A percentile compares a stretch with the other conserved stretches of the same genome.
Evolutionary conservation across 1,140 invertebrate species (phyloP).

Genomic region (Cotesia glomerata): DNA sequence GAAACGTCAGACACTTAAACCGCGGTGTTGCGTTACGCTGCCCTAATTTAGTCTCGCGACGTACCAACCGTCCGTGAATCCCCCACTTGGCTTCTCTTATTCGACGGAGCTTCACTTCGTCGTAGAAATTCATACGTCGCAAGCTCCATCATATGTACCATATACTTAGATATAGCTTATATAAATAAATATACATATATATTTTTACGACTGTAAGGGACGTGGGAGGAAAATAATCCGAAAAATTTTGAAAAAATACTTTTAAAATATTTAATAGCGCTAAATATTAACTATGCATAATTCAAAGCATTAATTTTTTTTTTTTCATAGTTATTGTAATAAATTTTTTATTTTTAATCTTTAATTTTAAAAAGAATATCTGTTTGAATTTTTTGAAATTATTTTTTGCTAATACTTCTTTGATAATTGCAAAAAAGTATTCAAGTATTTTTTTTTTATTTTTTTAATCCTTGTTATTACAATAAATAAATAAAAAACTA

Average conservation of each 20-base stretch:
- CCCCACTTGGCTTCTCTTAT: constrained; percentile 21
- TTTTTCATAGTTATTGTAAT: no score
- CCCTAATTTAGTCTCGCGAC: constrained; percentile 62
- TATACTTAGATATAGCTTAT: background rate
- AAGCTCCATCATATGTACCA: background rate
- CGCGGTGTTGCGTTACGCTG: constrained; percentile 63
- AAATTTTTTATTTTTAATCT: no score
- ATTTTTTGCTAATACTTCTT: no score
- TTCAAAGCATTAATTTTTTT: no score
- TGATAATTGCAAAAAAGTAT: no score
- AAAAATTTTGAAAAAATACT: background rate
- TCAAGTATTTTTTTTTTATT: no score
- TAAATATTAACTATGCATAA: no score
- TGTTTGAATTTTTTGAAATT: no score
- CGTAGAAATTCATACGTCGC: constrained; percentile 50
- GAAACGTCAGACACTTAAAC: constrained; percentile 28
- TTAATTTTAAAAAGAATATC: no score
- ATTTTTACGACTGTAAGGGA: background rate
- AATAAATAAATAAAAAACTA: no score
- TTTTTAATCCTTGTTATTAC: no score
- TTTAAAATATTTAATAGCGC: no score
- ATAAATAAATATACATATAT: background rate
- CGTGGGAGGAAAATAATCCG: background rate
- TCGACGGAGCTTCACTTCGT: constrained; percentile 39
- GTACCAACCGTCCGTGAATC: constrained; percentile 39